Conservation (phyloP, 2,797 vertebrate species). For the Sebastes iracundus region DNA sequence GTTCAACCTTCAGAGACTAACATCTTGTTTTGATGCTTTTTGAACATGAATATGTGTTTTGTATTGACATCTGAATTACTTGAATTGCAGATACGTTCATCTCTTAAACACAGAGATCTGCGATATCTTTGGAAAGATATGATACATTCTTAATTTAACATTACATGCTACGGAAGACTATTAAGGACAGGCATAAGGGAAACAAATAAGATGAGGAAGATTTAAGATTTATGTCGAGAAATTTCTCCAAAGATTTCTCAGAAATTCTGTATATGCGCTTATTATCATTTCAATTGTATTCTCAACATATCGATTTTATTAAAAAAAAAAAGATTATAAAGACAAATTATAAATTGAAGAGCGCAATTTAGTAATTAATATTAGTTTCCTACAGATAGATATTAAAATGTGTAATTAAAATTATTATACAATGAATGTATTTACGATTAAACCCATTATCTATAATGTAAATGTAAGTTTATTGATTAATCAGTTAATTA, state of each 20-base stretch:
- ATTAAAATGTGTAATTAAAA: not conserved
- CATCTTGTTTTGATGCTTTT: not conserved
- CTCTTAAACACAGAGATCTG: not conserved
- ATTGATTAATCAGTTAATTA: not conserved
- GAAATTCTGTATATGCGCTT: too few species aligned
- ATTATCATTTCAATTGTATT: not conserved
- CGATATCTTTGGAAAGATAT: not conserved
- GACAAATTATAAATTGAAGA: not conserved
- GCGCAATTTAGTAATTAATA: not conserved
- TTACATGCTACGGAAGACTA: not conserved
- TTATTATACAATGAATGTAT: not conserved
- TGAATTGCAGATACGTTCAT: too few species aligned
- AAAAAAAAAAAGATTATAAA: not conserved
- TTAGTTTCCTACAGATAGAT: not conserved
- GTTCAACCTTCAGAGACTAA: not conserved
- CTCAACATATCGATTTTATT: not conserved
- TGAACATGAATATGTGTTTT: not conserved
- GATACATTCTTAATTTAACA: not conserved
- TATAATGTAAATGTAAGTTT: not conserved
- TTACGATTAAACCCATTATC: not conserved
- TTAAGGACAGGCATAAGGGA: too few species aligned
- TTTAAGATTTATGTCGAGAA: too few species aligned
- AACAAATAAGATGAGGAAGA: too few species aligned
- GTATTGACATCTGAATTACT: too few species aligned
- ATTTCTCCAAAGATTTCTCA: too few species aligned